phyloP scores from a whole-genome alignment of 2,113 vertebrate species.

The Pseudorectes ferrugineus region DNA sequence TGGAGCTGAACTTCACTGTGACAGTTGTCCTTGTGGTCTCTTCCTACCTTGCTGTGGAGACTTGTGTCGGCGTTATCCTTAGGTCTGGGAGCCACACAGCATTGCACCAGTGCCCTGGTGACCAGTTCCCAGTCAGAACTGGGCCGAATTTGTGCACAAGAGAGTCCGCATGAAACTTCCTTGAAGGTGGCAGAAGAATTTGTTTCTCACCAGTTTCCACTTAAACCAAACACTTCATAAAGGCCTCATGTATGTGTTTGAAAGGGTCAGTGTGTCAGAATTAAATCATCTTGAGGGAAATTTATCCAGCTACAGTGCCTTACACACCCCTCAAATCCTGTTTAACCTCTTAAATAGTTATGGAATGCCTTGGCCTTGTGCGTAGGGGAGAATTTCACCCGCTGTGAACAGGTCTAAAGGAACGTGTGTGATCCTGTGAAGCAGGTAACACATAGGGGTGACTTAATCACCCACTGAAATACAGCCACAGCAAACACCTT shows the following conservation, averaged over 20 bases:
- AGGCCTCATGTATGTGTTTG: neutral
- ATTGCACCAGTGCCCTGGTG: neutral
- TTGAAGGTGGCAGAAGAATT: neutral
- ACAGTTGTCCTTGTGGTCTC: neutral
- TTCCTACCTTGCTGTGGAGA: neutral
- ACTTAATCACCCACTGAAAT: constrained; percentile 11
- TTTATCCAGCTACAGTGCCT: neutral
- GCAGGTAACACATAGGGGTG: neutral
- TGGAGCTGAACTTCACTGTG: neutral
- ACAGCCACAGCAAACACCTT: constrained; percentile 33
- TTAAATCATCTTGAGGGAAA: neutral
- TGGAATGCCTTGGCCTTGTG: neutral
- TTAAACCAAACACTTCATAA: neutral
- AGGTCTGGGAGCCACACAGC: neutral
- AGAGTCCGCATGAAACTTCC: neutral
- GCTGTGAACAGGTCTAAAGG: neutral
- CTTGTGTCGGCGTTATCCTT: neutral
- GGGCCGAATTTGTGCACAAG: neutral
- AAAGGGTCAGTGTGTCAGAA: neutral
- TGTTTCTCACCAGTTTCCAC: neutral
- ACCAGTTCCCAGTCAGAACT: neutral
- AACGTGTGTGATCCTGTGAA: constrained; percentile 1
- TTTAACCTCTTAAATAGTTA: constrained; percentile 2
- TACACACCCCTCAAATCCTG: neutral
- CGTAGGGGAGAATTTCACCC: neutral